Evolutionary conservation across 1,140 invertebrate species (phyloP), one percentile per base, ranked within the genome.

Genomic region (Palaemon carinicauda): DNA sequence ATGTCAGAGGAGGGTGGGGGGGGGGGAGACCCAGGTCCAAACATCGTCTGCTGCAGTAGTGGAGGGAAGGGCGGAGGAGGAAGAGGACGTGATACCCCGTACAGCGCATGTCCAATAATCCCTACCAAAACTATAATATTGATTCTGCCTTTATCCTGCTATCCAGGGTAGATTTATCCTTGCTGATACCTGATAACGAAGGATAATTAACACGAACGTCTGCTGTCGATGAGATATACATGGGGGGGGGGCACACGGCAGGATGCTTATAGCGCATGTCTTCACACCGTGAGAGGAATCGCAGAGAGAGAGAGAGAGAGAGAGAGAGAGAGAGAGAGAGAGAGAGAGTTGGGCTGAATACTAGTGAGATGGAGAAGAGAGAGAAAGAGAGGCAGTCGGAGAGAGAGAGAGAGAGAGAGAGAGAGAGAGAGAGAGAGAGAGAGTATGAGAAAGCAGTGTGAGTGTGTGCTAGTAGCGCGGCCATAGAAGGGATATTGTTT

Each of bases 401-500:
- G 50, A 24, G 75, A 51, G 75, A 50, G 75, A 52, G 75, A 78
- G 33, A 78, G 75, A 78, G 50, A 78, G 50, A 78, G 75, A 50
- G 75, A 85, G 82, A 56, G 77, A 54, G 77, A 51, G 60, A 85
- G 83, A 73, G 77, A 79, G 56, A 71, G 83, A 51, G 75, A 21
- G 60, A 73, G 83, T 24, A 17, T 69, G 77, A 53, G 75, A 33
- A 54, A 54, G 50, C 21, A 33, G 60, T 17, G 83, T 33, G n/a
- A 79, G 83, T n/a, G 50, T 50, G 60, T 21, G 29, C 29, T 21
- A 21, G n/a, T 12, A 21, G 60, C 60, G 83, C 83, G 77, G 75
- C 83, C 83, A 86, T 86, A 86, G 60, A 41, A 41, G 56, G 15
- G 83, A 80, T 86, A 65, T 69, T 86, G 83, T 86, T 86, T 86